Evolutionary conservation across 2,888 invertebrate species (phyloP), one percentile per base, ranked within the genome.

Genomic region (Mimachlamys varia): DNA sequence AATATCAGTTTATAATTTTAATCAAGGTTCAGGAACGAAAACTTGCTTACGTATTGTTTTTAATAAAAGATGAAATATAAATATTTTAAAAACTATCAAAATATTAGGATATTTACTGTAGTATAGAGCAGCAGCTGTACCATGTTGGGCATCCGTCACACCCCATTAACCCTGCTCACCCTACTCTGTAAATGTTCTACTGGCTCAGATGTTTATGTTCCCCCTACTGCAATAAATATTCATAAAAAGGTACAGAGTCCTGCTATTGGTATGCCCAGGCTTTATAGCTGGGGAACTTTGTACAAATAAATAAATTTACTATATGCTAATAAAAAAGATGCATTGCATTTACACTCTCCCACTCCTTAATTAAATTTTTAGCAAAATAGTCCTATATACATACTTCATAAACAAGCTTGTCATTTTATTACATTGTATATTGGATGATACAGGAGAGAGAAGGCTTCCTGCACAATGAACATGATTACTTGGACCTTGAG

Each of bases 71-170:
- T 13, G 53, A 15, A 12, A 15, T 12, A 50, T 50, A 12, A 7
- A 50, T 50, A 50, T 53, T 19, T 12, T 12, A 53, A 53, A 22
- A 10, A 2, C n/a, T 27, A n/a, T 76, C 76, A 1, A 27, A 76
- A 7, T 76, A 27, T 33, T 10, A 27, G 33, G 27, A 76, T 76
- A 76, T 76, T 33, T 76, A 76, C 76, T 10, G 76, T 53, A 53
- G 53, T 53, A 15, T 76, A 76, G 76, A 76, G 33, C 76, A 76
- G 33, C 76, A 76, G 76, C 76, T 76, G 76, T 76, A 76, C 76
- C 76, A 76, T 76, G 76, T 76, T 33, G 76, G 33, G 76, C 76
- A 27, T 22, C 76, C 33, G 76, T 76, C 33, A 76, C 76, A 76
- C 76, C 76, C 76, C 76, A 76, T 76, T 76, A 76, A 76, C 76